Conservation (phyloP, 1,140 invertebrate species). For the Polypedilum pembai region DNA sequence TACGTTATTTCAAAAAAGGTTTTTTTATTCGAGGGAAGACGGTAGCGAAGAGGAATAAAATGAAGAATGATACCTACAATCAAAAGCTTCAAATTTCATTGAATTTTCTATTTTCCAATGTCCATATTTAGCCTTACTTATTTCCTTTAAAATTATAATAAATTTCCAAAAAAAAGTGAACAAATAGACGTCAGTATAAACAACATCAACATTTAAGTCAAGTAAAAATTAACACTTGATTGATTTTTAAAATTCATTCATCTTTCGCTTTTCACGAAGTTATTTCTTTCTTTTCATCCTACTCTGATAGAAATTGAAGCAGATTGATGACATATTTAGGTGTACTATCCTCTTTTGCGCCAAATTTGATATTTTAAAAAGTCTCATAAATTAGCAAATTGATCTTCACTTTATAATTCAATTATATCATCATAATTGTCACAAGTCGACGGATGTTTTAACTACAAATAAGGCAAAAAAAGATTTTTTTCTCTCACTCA, state of each 20-base stretch:
- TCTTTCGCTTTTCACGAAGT: not conserved
- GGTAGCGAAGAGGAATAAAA: too few species aligned
- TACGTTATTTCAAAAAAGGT: too few species aligned
- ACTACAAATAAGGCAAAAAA: not conserved
- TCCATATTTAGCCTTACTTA: not conserved
- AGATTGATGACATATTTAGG: not conserved
- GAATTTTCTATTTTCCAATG: too few species aligned
- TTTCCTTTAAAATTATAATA: too few species aligned
- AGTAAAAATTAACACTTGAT: not conserved
- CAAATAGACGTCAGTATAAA: not conserved
- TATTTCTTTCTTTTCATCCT: not conserved
- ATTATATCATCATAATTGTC: not conserved
- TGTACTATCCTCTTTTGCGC: not conserved
- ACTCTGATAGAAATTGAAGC: not conserved
- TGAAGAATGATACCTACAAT: too few species aligned
- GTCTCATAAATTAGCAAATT: not conserved
- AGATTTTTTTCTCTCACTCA: not conserved
- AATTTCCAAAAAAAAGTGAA: not conserved
- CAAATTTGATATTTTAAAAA: not conserved
- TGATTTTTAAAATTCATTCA: slow-evolving; percentile 14
- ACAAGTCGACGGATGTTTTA: not conserved
- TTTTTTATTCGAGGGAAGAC: too few species aligned
- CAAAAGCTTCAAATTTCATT: not conserved
- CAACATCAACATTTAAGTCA: slow-evolving; percentile 1
- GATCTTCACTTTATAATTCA: not conserved